Percentiles rank a stretch among this genome's conserved stretches.
Evolutionary conservation across 2,797 vertebrate species (phyloP).

Genomic region (Vultur gryphus): DNA sequence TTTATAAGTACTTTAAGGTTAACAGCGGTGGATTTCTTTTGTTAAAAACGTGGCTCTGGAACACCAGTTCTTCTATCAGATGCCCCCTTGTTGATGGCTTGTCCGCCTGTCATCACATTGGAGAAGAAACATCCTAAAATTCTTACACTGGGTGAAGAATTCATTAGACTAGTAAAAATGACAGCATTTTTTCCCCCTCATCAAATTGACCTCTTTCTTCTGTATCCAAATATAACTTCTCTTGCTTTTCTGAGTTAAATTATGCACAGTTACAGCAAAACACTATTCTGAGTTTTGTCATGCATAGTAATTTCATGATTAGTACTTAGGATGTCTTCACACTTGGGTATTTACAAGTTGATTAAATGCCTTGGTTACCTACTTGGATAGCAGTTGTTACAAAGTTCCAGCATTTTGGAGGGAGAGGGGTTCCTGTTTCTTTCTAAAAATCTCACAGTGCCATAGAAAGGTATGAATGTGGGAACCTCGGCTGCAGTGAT

Average conservation of each 20-base stretch:
- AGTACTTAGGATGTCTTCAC: conserved; percentile 15
- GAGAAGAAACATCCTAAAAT: not conserved
- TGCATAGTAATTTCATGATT: conserved; percentile 49
- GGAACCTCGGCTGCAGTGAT: not conserved
- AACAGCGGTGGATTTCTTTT: not conserved
- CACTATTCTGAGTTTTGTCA: conserved; percentile 28
- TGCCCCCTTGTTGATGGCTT: not conserved
- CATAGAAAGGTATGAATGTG: not conserved
- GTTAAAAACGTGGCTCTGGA: not conserved
- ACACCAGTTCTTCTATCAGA: not conserved
- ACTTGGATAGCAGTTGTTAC: not conserved
- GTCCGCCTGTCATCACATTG: not conserved
- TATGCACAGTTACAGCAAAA: conserved; percentile 50
- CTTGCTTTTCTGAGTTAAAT: conserved; percentile 27
- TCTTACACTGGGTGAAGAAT: not conserved
- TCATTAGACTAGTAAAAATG: not conserved
- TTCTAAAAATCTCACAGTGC: not conserved
- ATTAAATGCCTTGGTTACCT: not conserved
- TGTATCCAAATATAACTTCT: conserved; percentile 3
- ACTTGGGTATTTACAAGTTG: conserved; percentile 35
- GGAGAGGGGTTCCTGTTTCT: not conserved
- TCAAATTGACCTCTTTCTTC: conserved; percentile 29
- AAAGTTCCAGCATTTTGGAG: not conserved
- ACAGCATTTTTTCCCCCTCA: not conserved
- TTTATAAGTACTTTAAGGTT: not conserved